Evolutionary conservation across 1,140 invertebrate genomes (phyloP).

Genomic region (Radopholus similis): DNA sequence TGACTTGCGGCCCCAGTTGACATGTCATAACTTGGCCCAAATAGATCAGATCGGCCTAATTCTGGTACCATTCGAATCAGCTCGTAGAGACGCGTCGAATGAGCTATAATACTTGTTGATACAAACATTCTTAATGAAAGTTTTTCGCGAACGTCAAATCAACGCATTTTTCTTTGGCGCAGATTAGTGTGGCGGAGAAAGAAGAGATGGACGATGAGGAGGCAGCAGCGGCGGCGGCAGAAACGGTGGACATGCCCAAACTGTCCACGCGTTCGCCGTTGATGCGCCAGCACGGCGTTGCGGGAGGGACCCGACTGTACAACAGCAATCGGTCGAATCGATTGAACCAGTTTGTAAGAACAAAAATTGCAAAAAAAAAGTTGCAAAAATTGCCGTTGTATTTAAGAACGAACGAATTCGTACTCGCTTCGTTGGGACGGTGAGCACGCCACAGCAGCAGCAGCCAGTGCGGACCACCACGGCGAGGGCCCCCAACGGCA

Average conservation of each 20-base stretch:
- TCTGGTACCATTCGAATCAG: no score
- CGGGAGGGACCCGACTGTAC: no score
- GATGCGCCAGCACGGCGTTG: no score
- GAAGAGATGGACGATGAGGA: conserved; percentile 12
- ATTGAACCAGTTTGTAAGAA: background rate
- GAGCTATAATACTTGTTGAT: no score
- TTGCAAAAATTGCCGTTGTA: conserved; percentile 3
- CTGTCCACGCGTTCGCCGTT: no score
- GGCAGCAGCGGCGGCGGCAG: background rate
- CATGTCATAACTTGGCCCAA: no score
- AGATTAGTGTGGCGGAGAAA: conserved; percentile 12
- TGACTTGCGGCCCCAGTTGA: no score
- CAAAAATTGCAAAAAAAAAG: background rate
- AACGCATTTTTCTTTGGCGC: background rate
- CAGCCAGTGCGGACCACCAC: conserved; percentile 1
- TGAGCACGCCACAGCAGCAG: background rate
- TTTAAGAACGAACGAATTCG: conserved; percentile 8
- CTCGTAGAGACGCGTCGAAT: no score
- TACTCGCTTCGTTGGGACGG: background rate
- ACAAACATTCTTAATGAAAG: background rate
- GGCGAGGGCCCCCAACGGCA: conserved; percentile 8
- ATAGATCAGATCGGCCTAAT: no score
- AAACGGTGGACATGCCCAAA: background rate
- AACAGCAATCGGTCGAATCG: no score
- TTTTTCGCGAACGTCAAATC: background rate